A percentile compares a stretch with the other conserved stretches of the same genome.
phyloP scores from a whole-genome alignment of 2,797 vertebrate genomes.

The Austrolebias charrua region DNA sequence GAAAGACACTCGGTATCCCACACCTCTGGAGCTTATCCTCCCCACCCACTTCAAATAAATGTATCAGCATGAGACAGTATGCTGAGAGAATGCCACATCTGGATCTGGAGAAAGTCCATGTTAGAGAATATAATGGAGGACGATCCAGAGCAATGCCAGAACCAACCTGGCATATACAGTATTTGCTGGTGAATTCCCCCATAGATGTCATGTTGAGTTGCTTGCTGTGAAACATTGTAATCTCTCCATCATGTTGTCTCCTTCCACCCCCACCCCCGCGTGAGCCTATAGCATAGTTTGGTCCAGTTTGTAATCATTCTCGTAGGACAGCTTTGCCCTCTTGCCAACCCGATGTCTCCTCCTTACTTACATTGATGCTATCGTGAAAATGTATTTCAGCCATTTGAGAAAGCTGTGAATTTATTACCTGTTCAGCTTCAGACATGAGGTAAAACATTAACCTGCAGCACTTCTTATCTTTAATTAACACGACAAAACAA shows the following conservation, averaged over 20 bases:
- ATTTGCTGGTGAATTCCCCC: slow-evolving; percentile 47
- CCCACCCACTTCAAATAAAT: slow-evolving; percentile 37
- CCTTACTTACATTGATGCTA: slow-evolving; percentile 31
- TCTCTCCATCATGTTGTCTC: slow-evolving; percentile 59
- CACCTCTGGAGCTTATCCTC: slow-evolving; percentile 22
- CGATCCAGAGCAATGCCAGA: slow-evolving; percentile 58
- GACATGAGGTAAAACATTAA: slow-evolving; percentile 40
- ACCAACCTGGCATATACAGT: slow-evolving; percentile 30
- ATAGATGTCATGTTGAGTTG: slow-evolving; percentile 59
- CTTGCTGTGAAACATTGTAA: slow-evolving; percentile 58
- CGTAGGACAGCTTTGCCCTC: slow-evolving; percentile 58
- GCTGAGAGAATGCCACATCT: slow-evolving; percentile 26
- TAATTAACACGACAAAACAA: slow-evolving; percentile 38
- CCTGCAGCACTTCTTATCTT: slow-evolving; percentile 24
- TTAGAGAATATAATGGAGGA: slow-evolving; percentile 56
- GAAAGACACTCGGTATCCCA: slow-evolving; percentile 33
- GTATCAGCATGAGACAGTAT: slow-evolving; percentile 51
- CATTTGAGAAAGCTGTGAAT: slow-evolving; percentile 14
- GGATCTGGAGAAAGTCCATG: slow-evolving; percentile 37
- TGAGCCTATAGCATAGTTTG: slow-evolving; percentile 46
- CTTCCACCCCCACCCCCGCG: slow-evolving; percentile 28
- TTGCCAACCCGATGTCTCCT: slow-evolving; percentile 46
- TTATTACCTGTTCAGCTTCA: slow-evolving; percentile 15
- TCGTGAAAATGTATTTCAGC: slow-evolving; percentile 24
- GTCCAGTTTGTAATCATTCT: slow-evolving; percentile 71